phyloP scores from a whole-genome alignment of 2,888 invertebrate species.

The Eumerus sabulonum region DNA sequence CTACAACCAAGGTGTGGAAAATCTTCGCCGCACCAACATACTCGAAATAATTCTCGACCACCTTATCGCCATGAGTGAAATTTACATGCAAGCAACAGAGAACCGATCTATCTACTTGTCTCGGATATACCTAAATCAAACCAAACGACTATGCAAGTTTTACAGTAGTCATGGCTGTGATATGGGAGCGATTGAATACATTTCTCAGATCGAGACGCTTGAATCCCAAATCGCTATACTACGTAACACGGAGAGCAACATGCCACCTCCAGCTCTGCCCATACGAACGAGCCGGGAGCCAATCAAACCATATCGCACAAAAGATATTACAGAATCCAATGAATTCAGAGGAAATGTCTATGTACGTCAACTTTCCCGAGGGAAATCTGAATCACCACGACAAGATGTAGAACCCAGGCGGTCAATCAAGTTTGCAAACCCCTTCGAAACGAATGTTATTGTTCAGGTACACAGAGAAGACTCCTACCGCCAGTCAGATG shows the following conservation, averaged over 20 bases:
- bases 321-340: constrained; percentile 29
- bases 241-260: constrained; percentile 63
- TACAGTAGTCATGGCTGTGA: constrained; percentile 81
- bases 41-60: constrained; percentile 86
- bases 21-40: constrained; percentile 82
- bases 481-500: constrained; percentile 3
- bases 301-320: constrained; percentile 49
- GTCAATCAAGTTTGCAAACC: constrained; percentile 41
- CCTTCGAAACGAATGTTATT: constrained; percentile 11
- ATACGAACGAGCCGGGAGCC: constrained; percentile 72
- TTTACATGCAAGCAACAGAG: constrained; percentile 79
- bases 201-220: constrained; percentile 81
- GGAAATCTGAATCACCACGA: constrained; percentile 30
- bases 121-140: constrained; percentile 85
- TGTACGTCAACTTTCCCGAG: constrained; percentile 30
- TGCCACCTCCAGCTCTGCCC: constrained; percentile 72
- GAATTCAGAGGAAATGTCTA: constrained; percentile 37
- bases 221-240: constrained; percentile 79
- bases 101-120: constrained; percentile 83
- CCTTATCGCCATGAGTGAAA: constrained; percentile 85
- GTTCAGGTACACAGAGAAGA: constrained; percentile 22
- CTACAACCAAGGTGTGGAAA: constrained; percentile 79
- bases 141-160: constrained; percentile 83
- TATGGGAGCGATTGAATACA: constrained; percentile 80
- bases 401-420: constrained; percentile 28